A percentile compares a stretch with the other conserved stretches of the same genome.
Conservation (phyloP, 1,140 invertebrate species). For the Prorops nasuta region DNA sequence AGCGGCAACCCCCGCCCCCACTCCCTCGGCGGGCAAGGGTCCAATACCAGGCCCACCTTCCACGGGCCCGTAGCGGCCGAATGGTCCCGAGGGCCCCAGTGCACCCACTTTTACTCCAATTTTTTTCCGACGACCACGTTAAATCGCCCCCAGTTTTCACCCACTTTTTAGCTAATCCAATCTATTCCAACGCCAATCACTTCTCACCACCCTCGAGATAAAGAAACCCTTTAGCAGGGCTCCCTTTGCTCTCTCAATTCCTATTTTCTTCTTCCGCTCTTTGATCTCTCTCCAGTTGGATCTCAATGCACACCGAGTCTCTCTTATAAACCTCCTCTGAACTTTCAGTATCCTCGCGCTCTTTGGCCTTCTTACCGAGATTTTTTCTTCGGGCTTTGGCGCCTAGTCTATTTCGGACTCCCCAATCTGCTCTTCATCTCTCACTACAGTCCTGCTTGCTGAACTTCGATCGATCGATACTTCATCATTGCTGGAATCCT, state of each 20-base stretch:
- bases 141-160: constrained; percentile 25
- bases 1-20: constrained; percentile 45
- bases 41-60: constrained; percentile 49
- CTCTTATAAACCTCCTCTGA: no score
- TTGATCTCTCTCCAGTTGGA: constrained; percentile 1
- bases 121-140: constrained; percentile 28
- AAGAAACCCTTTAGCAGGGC: background rate
- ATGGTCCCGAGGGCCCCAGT: constrained; percentile 54
- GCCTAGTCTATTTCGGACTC: constrained; percentile 10
- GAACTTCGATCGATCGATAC: no score
- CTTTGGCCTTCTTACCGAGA: background rate
- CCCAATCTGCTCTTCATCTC: constrained; percentile 5
- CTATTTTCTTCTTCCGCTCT: background rate
- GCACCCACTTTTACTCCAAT: constrained; percentile 52
- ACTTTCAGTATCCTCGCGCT: constrained; percentile 18
- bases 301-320: no score
- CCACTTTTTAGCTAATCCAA: no score
- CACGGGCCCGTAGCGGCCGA: constrained; percentile 51
- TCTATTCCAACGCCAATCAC: no score
- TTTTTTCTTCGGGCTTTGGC: no score
- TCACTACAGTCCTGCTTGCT: no score
- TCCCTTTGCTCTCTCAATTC: background rate
- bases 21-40: constrained; percentile 37
- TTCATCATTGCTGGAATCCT: no score
- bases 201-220: no score